Percentiles rank a stretch among this genome's conserved stretches.
These are phyloP conservation scores for Tenebrosternarchus preto DNA, from an alignment of 2,113 vertebrate genomes.

Conservation along the genomic window DNA sequence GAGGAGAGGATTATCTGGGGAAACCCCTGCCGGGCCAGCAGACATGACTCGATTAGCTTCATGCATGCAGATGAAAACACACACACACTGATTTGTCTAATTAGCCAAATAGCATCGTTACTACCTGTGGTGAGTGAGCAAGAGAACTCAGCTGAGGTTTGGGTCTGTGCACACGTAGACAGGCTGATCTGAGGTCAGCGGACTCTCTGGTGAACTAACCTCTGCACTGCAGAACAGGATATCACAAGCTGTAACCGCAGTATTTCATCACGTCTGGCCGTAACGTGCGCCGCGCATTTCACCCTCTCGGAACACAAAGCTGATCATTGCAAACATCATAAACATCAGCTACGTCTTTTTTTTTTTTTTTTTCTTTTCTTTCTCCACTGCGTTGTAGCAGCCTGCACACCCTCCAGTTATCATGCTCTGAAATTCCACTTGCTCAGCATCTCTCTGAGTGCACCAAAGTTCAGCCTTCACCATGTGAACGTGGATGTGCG, in stretches of 20 bases:
- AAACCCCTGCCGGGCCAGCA: slow-evolving; percentile 3
- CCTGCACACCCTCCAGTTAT: background rate
- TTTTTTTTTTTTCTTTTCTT: too few species aligned
- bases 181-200: background rate
- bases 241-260: background rate
- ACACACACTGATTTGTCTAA: slow-evolving; percentile 33
- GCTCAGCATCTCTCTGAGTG: slow-evolving; percentile 17
- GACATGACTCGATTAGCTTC: slow-evolving; percentile 44
- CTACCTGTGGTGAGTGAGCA: slow-evolving; percentile 17
- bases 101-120: slow-evolving; percentile 48
- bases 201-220: background rate
- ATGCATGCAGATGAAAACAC: slow-evolving; percentile 34
- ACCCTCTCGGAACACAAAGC: slow-evolving; percentile 3
- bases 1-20: slow-evolving; percentile 25
- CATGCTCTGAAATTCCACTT: background rate
- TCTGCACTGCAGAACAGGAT: background rate
- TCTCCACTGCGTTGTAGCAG: background rate
- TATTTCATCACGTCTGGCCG: background rate
- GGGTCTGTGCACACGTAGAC: background rate
- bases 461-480: slow-evolving; percentile 13
- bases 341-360: background rate
- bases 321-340: slow-evolving; percentile 10
- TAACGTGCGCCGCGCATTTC: background rate
- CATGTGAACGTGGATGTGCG: background rate
- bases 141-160: slow-evolving; percentile 18